Evolutionary conservation across 2,113 vertebrate species (phyloP).

Genomic region (Prochilodus magdalenae): DNA sequence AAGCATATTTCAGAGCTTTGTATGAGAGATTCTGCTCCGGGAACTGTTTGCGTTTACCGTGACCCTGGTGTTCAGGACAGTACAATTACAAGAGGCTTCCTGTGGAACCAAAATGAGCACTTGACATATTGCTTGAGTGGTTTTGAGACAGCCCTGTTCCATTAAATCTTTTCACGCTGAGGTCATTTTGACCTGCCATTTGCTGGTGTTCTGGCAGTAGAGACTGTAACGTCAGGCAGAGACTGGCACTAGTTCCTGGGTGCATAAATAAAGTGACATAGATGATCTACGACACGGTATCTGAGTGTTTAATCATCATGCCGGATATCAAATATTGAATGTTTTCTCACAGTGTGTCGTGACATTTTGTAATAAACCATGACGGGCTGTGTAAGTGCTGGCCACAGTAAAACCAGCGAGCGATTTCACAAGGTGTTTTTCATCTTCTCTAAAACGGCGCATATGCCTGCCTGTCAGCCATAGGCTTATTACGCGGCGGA

Average conservation of each 20-base stretch:
- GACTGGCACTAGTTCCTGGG: background rate
- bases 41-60: background rate
- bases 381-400: slow-evolving; percentile 1
- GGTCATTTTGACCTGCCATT: slow-evolving; percentile 34
- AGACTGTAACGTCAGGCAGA: background rate
- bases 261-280: slow-evolving; percentile 28
- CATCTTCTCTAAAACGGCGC: slow-evolving; percentile 1
- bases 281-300: slow-evolving; percentile 8
- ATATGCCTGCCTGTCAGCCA: slow-evolving; percentile 10
- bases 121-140: slow-evolving; percentile 35
- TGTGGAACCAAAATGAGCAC: background rate
- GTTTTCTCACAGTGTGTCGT: slow-evolving; percentile 16
- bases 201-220: slow-evolving; percentile 30
- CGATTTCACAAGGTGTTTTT: background rate
- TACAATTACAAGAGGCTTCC: background rate
- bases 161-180: slow-evolving; percentile 33
- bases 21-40: background rate
- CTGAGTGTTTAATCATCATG: slow-evolving; percentile 12
- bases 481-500: background rate
- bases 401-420: slow-evolving; percentile 17
- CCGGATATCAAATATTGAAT: slow-evolving; percentile 35
- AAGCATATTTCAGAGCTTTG: background rate
- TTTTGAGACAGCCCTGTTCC: slow-evolving; percentile 39
- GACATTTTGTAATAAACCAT: slow-evolving; percentile 21
- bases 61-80: background rate